These are phyloP conservation scores for Ditula angustiorana DNA, from an alignment of 2,888 invertebrate genomes.

Conservation along the genomic window DNA sequence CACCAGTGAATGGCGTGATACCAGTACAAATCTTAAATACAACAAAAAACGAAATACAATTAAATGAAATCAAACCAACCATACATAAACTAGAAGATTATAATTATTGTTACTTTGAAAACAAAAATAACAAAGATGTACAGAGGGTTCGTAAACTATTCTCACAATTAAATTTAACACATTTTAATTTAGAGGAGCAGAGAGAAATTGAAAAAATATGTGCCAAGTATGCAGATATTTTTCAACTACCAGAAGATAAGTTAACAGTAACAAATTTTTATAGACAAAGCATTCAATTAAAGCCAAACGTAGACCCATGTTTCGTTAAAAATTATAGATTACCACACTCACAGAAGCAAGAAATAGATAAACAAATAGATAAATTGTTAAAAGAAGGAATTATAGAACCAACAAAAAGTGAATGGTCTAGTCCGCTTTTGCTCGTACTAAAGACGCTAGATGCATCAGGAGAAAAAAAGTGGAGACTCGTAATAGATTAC, in stretches of 20 bases:
- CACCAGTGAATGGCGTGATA: background rate
- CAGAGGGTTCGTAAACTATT: background rate
- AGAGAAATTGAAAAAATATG: too few relatives aligned
- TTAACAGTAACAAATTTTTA: background rate
- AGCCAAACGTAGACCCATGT: background rate
- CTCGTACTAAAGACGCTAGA: background rate
- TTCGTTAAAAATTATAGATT: background rate
- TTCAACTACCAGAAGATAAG: background rate
- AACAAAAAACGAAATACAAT: background rate
- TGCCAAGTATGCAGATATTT: too few relatives aligned
- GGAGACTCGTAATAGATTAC: too few relatives aligned
- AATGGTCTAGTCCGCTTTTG: background rate
- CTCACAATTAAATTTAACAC: background rate
- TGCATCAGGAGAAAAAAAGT: background rate
- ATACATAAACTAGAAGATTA: background rate
- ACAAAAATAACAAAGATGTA: background rate
- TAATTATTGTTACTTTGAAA: background rate
- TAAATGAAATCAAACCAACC: background rate
- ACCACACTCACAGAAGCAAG: background rate
- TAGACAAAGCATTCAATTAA: background rate
- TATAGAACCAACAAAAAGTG: background rate
- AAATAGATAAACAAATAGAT: background rate
- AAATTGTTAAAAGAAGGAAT: background rate
- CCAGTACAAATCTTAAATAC: background rate
- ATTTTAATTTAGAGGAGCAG: too few relatives aligned